Base-by-base conservation (phyloP, 2,797 vertebrate species). In the Enteromius fasciolatus region DNA sequence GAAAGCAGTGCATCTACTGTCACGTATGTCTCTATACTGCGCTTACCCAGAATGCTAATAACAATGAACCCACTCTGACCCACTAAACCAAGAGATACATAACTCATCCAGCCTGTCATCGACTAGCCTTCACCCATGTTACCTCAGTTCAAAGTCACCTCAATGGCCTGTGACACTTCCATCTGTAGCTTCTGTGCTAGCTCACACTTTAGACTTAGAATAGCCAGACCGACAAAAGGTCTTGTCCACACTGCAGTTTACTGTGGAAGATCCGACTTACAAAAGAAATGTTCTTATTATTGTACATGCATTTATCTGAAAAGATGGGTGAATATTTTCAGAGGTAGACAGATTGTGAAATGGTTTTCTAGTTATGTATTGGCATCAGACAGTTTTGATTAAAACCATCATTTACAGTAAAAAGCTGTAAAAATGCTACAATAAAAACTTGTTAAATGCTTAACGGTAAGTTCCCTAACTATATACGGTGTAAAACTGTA, bases 91-190 rank as follows among this genome's bases (percentile, higher is more conserved):
- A 54, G n/a, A 48, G 76, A 70, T 76, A 20, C 31, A 52, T 48
- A 84, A 86, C 61, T 83, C 54, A 69, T n/a, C 46, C 61, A 68
- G 48, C 15, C n/a, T 67, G 82, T 75, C 82, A 68, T 46, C 11
- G 17, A 59, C 33, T 39, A 25, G 10, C 57, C 57, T 25, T 66
- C 69, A 77, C 76, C 57, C 61, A 77, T 28, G 18, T 50, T 33
- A 80, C n/a, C 46, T 72, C 41, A 76, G 54, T 75, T 76, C 63
- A 72, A 15, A 48, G 68, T 72, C 25, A 59, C 36, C 17, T 76
- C 63, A 68, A 18, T n/a, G 25, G 14, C 64, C 52, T 25, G 36
- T 36, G 50, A 70, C 15, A 18, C 15, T 11, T 59, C 39, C 64
- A 48, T 44, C 18, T 52, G 73, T 73, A 70, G 50, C 52, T 76